Conservation (phyloP, 2,888 invertebrate genomes). For the Flexamia atlantica region DNA sequence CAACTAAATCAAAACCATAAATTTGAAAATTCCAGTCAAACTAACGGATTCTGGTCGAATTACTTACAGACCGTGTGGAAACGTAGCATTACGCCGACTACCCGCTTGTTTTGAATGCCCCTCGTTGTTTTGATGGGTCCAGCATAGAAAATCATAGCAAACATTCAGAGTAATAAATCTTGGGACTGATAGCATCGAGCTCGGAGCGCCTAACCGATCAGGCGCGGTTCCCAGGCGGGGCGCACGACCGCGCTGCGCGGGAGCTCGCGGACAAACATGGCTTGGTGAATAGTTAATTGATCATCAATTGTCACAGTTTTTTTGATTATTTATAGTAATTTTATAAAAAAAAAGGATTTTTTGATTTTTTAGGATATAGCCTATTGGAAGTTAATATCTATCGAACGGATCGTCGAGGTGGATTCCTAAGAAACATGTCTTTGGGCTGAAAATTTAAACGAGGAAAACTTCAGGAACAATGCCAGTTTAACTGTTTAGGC, state of each 20-base stretch:
- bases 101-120: constrained; percentile 8
- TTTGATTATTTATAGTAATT: no score
- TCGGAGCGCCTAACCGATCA: constrained; percentile 31
- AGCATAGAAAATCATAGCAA: constrained; percentile 45
- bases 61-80: constrained; percentile 20
- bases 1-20: constrained; percentile 12
- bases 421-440: no score
- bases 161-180: constrained; percentile 36
- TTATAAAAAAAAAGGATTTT: no score
- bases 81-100: constrained; percentile 13
- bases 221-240: constrained; percentile 3
- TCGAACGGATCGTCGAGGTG: no score
- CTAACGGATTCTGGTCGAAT: neutral
- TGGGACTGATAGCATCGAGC: constrained; percentile 6
- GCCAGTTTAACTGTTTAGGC: no score
- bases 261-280: no score
- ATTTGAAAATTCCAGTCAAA: constrained; percentile 18
- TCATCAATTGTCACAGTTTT: no score
- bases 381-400: no score
- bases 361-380: no score
- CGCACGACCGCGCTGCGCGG: neutral
- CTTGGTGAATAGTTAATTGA: no score
- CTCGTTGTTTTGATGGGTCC: constrained; percentile 37
- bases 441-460: no score
- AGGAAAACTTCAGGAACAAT: no score